Evolutionary conservation across 2,797 vertebrate species (phyloP).

Genomic region (Lutjanus campechanus): DNA sequence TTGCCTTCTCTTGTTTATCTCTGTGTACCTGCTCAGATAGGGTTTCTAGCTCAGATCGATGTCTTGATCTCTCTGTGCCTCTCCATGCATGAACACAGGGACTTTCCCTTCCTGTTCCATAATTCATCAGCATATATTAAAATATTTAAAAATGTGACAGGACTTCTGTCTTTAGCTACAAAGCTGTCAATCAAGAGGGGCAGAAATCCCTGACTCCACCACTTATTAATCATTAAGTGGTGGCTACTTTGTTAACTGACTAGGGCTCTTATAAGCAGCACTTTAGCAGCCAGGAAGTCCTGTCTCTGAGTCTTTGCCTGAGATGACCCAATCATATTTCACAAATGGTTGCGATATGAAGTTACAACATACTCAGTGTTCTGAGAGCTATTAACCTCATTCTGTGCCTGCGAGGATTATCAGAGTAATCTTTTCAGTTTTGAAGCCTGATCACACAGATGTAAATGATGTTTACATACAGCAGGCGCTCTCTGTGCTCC

Average conservation of each 20-base stretch:
- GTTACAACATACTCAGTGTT: conserved; percentile 4
- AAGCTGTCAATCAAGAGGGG: conserved; percentile 1
- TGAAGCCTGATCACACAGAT: conserved; percentile 16
- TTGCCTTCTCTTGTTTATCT: conserved; percentile 66
- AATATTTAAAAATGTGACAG: conserved; percentile 46
- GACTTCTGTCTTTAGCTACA: conserved; percentile 20
- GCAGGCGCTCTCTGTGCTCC: conserved; percentile 41
- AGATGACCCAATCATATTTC: conserved; percentile 42
- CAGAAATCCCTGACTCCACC: neutral
- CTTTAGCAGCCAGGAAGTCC: conserved; percentile 1
- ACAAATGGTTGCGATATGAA: conserved; percentile 4
- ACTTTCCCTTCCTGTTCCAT: conserved; percentile 17
- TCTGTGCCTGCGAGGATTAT: conserved; percentile 7
- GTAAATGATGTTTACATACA: conserved; percentile 62
- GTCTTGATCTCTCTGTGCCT: neutral
- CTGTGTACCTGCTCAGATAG: conserved; percentile 62
- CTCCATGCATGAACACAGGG: neutral
- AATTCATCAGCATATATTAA: conserved; percentile 31
- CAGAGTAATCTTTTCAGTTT: neutral
- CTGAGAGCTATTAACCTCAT: conserved; percentile 11
- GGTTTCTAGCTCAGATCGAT: conserved; percentile 38
- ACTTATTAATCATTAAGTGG: conserved; percentile 43
- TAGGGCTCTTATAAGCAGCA: conserved; percentile 26
- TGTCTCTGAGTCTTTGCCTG: conserved; percentile 12
- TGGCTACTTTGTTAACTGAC: conserved; percentile 23